phyloP scores from a whole-genome alignment of 2,888 invertebrate genomes.

The Netelia inedita region DNA sequence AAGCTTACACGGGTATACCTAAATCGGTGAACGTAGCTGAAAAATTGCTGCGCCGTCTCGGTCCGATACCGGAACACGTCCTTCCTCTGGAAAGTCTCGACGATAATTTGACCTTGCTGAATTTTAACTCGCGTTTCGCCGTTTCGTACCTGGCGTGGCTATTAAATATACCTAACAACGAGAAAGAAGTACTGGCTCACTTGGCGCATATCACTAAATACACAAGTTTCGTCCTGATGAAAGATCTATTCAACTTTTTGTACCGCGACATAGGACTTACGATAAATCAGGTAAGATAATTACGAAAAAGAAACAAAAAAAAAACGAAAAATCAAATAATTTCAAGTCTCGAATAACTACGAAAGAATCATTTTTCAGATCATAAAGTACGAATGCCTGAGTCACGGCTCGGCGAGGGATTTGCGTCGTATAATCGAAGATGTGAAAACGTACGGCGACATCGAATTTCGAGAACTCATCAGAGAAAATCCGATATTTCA shows the following conservation, averaged over 20 bases:
- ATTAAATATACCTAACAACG: conserved; percentile 83
- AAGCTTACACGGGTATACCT: conserved; percentile 83
- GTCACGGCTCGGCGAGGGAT: conserved; percentile 87
- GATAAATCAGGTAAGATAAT: conserved; percentile 72
- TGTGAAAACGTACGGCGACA: conserved; percentile 86
- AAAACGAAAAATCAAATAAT: conserved; percentile 25
- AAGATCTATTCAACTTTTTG: conserved; percentile 87
- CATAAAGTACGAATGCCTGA: conserved; percentile 87
- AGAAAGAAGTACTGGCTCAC: conserved; percentile 80
- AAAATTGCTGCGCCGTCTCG: conserved; percentile 80
- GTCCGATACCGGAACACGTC: conserved; percentile 34
- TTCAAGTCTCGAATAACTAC: conserved; percentile 8
- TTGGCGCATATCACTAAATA: conserved; percentile 76
- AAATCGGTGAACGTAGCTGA: conserved; percentile 73
- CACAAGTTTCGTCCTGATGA: conserved; percentile 86
- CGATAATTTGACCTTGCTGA: conserved; percentile 77
- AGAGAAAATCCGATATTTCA: conserved; percentile 88
- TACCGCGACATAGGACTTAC: conserved; percentile 87
- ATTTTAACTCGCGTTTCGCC: conserved; percentile 77
- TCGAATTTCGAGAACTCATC: conserved; percentile 86
- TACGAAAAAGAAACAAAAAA: conserved; percentile 31
- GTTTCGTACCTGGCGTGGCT: conserved; percentile 83
- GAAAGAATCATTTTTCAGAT: conserved; percentile 81
- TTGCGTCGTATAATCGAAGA: conserved; percentile 87
- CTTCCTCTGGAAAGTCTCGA: conserved; percentile 57